A percentile compares a stretch with the other conserved stretches of the same genome.
These are phyloP conservation scores for Epizoanthus ramosus DNA, from an alignment of 92 coral and sea anemone genomes.

Conservation along the genomic window DNA sequence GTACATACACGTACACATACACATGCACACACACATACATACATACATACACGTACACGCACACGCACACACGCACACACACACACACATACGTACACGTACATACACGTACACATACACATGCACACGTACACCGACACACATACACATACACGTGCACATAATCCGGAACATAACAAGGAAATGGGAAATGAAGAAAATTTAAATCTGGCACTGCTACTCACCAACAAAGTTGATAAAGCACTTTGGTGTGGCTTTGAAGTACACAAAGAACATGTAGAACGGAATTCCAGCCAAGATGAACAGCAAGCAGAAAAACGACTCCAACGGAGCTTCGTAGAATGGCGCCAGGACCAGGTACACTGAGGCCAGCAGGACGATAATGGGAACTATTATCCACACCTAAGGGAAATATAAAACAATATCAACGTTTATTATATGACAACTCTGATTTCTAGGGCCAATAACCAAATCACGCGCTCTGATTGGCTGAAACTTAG, in stretches of 20 bases:
- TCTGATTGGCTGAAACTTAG: no score
- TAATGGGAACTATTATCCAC: conserved; percentile 49
- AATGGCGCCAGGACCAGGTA: conserved; percentile 57
- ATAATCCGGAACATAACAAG: background rate
- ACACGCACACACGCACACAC: no score
- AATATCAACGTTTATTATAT: background rate
- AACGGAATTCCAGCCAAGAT: conserved; percentile 89
- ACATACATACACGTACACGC: no score
- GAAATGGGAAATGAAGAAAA: no score
- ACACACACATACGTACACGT: no score
- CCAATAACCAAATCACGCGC: no score
- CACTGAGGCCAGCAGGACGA: conserved; percentile 47
- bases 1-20: no score
- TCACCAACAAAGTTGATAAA: conserved; percentile 67
- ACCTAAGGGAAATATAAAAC: conserved; percentile 62
- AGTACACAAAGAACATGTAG: conserved; percentile 78
- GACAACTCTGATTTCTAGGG: no score
- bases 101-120: no score
- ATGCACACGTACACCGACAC: no score
- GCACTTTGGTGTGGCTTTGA: conserved; percentile 73
- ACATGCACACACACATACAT: no score
- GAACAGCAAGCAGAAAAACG: conserved; percentile 87
- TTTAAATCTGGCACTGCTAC: conserved; percentile 8
- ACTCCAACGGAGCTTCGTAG: conserved; percentile 55
- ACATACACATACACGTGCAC: no score